A percentile compares a stretch with the other conserved stretches of the same genome.
phyloP scores from a whole-genome alignment of 2,888 invertebrate genomes.

The Crossocerus cetratus region DNA sequence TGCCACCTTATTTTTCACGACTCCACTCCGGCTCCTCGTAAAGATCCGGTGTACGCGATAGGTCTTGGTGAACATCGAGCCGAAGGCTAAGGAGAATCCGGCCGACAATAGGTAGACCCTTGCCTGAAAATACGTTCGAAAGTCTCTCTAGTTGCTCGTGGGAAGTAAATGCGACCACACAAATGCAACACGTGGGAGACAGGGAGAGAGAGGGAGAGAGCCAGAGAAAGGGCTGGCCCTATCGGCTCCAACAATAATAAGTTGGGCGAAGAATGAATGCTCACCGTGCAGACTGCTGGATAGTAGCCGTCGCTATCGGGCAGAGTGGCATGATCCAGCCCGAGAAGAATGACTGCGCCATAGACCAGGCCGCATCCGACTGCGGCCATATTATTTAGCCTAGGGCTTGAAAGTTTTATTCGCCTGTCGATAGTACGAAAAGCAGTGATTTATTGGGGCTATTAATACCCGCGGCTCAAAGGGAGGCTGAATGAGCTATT shows the following conservation, averaged over 20 bases:
- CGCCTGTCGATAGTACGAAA: conserved; percentile 80
- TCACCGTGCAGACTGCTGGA: conserved; percentile 91
- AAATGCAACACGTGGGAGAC: too few species aligned
- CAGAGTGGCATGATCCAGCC: conserved; percentile 89
- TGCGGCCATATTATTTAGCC: conserved; percentile 93
- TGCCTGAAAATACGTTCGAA: conserved; percentile 80
- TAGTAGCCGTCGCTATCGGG: conserved; percentile 84
- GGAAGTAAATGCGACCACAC: too few species aligned
- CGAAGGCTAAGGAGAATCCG: conserved; percentile 94
- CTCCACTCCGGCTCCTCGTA: conserved; percentile 87
- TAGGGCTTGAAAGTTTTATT: conserved; percentile 94
- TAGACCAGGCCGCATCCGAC: conserved; percentile 95
- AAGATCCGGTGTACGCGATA: conserved; percentile 95
- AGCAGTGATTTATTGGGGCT: neutral
- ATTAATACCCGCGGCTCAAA: neutral
- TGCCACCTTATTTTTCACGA: conserved; percentile 89
- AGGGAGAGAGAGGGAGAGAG: too few species aligned
- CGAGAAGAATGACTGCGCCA: conserved; percentile 90
- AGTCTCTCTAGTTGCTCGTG: too few species aligned
- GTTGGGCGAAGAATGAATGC: conserved; percentile 62
- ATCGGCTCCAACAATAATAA: neutral
- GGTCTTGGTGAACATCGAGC: conserved; percentile 96
- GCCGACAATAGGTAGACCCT: conserved; percentile 92
- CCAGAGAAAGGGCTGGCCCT: too few species aligned
- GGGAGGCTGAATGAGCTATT: neutral